Base-by-base conservation (phyloP, 2,888 invertebrate species). In the Trissoscelio sp. region DNA sequence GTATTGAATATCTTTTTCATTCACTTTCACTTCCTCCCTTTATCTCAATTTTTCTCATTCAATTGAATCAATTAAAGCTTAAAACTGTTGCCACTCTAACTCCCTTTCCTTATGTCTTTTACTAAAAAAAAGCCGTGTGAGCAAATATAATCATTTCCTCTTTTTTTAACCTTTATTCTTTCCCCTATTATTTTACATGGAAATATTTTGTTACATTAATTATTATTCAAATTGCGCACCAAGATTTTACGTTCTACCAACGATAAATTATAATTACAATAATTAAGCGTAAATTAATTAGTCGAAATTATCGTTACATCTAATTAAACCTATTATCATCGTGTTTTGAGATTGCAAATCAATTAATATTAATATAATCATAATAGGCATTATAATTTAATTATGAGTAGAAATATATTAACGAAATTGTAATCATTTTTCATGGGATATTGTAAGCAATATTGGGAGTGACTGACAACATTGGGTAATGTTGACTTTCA, bases 31-130 rank as follows among this genome's bases (percentile, higher is more conserved):
- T 84, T 85, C 79, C 84, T 73, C 81, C 57, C 84, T 67, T 70
- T 86, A 83, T 84, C 85, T 86, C 88, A 86, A 85, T 85, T 86
- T 85, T 84, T 86, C 85, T 85, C 86, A 85, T 86, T 86, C 87
- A 87, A 85, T 86, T 85, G 87, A 88, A 89, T 90, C 90, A 89
- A 90, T 90, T 90, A 89, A 90, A 89, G 88, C 88, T 89, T 90
- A 89, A 90, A 90, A 90, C 88, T 90, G 88, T 88, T 89, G 86
- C 86, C 88, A 87, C 87, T 87, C 86, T 18, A 7, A 2, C 85
- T 87, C 86, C 83, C 88, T 88, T 88, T 87, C 87, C 88, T 86
- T 83, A 85, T 85, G 84, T 83, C 85, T 83, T 85, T 81, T 77
- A 14, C 66, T 87, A 84, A 84, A 87, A 90, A 28, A 28, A 28